These are phyloP conservation scores for Tapirus terrestris DNA, from an alignment of 2,113 vertebrate genomes.

Conservation along the genomic window DNA sequence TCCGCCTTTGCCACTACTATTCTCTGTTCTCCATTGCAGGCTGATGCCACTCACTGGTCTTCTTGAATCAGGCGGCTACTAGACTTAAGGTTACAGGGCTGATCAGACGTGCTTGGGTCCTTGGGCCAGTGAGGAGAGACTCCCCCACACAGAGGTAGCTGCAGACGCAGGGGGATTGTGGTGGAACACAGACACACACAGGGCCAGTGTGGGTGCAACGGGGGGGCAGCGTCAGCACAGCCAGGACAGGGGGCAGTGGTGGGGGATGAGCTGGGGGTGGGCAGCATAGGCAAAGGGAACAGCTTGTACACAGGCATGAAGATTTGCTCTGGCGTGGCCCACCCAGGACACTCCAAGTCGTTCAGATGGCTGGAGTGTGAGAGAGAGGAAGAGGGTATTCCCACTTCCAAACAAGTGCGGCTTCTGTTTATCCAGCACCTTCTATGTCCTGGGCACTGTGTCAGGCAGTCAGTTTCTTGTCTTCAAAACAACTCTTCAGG, in stretches of 20 bases:
- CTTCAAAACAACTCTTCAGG: neutral
- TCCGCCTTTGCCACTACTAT: neutral
- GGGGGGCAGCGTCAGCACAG: neutral
- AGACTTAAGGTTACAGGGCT: neutral
- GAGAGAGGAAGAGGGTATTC: too few species aligned
- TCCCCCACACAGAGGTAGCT: neutral
- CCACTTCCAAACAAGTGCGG: too few species aligned
- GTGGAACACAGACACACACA: neutral
- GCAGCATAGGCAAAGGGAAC: neutral
- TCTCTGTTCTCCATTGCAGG: neutral
- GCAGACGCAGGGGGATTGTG: neutral
- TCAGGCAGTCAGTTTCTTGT: neutral
- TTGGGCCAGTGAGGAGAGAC: neutral
- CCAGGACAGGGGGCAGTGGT: neutral
- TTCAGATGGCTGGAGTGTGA: neutral
- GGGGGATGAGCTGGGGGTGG: neutral
- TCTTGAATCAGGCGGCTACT: neutral
- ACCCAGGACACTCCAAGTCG: neutral
- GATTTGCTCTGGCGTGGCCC: neutral
- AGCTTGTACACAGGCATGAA: too few species aligned
- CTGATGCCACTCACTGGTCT: neutral
- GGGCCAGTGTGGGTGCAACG: neutral
- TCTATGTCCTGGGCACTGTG: neutral
- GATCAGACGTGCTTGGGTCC: neutral
- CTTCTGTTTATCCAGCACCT: neutral